Conservation (phyloP, 2,797 vertebrate species). For the Microtus agrestis region DNA sequence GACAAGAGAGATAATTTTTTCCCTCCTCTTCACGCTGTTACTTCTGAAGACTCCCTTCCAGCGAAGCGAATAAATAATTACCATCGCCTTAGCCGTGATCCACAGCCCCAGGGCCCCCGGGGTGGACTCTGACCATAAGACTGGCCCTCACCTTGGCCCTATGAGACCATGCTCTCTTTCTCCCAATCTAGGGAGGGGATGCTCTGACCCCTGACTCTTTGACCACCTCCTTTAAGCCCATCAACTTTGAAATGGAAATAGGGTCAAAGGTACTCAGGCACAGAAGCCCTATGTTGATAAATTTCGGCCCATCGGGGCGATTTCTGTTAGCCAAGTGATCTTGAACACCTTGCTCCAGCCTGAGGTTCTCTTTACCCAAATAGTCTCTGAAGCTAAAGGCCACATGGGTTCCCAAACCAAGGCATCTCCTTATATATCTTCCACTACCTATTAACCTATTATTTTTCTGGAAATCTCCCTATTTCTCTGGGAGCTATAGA, state of each 20-base stretch:
- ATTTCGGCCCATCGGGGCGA: conserved; percentile 79
- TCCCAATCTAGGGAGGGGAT: background rate
- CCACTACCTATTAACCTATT: conserved; percentile 57
- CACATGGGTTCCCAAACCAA: conserved; percentile 15
- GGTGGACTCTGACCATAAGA: conserved; percentile 61
- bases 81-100: conserved; percentile 77
- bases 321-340: conserved; percentile 45
- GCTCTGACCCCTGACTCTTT: conserved; percentile 20
- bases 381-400: conserved; percentile 46
- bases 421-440: conserved; percentile 50
- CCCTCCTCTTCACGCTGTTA: conserved; percentile 83
- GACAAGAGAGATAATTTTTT: conserved; percentile 84
- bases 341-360: conserved; percentile 27
- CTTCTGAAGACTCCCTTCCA: conserved; percentile 82
- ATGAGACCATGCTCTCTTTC: conserved; percentile 54
- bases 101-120: conserved; percentile 49
- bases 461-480: conserved; percentile 55
- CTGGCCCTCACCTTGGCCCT: conserved; percentile 81
- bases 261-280: conserved; percentile 39
- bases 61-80: conserved; percentile 84
- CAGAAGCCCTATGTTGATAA: conserved; percentile 67
- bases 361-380: conserved; percentile 15
- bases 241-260: conserved; percentile 48
- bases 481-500: conserved; percentile 53
- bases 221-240: background rate